Percentiles rank a stretch among this genome's conserved stretches.
Evolutionary conservation across 2,888 invertebrate genomes (phyloP).

Genomic region (Hydropsyche betteni): DNA sequence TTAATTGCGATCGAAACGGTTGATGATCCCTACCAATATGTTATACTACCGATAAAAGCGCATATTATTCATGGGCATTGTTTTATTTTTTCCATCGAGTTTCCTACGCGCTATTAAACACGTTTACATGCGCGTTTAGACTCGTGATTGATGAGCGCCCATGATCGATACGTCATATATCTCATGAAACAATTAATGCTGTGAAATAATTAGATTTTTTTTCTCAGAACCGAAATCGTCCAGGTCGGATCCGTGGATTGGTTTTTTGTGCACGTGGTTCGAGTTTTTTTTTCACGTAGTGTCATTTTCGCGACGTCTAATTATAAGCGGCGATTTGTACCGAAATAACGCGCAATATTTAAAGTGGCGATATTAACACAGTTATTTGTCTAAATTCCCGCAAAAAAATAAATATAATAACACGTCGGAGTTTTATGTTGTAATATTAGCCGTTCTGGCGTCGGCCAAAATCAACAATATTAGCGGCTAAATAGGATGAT

Average conservation of each 20-base stretch:
- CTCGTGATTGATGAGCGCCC: constrained; percentile 18
- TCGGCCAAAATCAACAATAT: constrained; percentile 24
- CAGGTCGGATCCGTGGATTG: too few species aligned
- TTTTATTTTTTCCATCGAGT: background rate
- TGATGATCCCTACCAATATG: background rate
- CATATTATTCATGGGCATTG: background rate
- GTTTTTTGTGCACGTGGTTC: too few species aligned
- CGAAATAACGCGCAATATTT: constrained; percentile 2
- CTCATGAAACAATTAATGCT: too few species aligned
- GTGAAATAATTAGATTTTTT: too few species aligned
- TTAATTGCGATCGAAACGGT: background rate
- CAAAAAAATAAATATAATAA: background rate
- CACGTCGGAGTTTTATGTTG: background rate
- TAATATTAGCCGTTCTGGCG: constrained; percentile 14
- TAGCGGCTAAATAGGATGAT: constrained; percentile 4
- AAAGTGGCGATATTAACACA: constrained; percentile 14
- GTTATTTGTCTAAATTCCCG: constrained; percentile 28
- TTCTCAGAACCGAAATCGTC: too few species aligned
- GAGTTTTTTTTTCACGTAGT: too few species aligned
- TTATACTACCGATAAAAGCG: background rate
- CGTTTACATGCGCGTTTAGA: constrained; percentile 18
- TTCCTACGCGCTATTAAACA: constrained; percentile 19
- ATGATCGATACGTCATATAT: background rate
- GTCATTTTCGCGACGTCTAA: constrained; percentile 5
- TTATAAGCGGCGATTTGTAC: background rate